phyloP scores from a whole-genome alignment of 2,113 vertebrate species.

The Pedetes capensis region DNA sequence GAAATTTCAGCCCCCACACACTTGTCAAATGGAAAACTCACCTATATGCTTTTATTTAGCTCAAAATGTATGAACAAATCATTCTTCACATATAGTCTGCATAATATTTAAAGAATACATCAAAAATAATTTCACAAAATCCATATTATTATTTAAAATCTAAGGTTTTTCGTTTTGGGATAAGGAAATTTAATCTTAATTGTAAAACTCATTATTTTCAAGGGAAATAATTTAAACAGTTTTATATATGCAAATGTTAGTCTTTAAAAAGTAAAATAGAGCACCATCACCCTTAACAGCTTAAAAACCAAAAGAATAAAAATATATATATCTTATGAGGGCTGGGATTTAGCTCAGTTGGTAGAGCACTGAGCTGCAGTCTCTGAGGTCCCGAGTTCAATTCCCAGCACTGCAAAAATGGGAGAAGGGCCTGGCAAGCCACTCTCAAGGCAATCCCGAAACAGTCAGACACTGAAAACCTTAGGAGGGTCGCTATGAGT shows the following conservation, averaged over 20 bases:
- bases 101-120: neutral
- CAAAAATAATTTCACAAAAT: neutral
- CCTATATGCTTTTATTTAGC: neutral
- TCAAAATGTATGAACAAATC: neutral
- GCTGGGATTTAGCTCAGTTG: no score
- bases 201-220: neutral
- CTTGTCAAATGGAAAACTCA: neutral
- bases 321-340: neutral
- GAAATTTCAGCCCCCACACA: neutral
- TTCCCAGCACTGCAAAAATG: no score
- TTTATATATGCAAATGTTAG: neutral
- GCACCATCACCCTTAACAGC: neutral
- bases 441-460: no score
- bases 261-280: neutral
- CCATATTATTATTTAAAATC: neutral
- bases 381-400: no score
- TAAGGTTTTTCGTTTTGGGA: neutral
- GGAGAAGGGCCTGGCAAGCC: no score
- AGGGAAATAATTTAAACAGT: neutral
- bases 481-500: no score
- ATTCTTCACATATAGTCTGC: neutral
- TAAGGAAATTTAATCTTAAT: neutral
- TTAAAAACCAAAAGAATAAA: neutral
- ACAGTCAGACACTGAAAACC: no score
- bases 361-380: no score